Base-by-base conservation (phyloP, 2,113 vertebrate genomes). In the Percopsis transmontana region DNA sequence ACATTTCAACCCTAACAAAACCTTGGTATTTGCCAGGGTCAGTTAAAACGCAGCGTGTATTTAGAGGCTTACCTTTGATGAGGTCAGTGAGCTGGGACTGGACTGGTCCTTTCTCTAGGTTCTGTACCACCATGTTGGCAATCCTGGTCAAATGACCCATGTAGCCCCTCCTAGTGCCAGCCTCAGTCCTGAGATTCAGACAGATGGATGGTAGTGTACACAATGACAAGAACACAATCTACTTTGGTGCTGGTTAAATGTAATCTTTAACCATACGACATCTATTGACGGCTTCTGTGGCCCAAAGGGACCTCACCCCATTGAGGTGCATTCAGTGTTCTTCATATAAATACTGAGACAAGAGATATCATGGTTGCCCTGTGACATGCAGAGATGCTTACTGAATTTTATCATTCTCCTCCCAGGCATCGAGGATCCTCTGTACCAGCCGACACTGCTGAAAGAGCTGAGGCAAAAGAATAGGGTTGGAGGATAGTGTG, bases 111-210 rank as follows among this genome's bases (percentile, higher is more conserved):
- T 95, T 94, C 90, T 97, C 97, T 88, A 97, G 87, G 70, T 95
- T 97, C 84, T 96, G 96, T 12, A 95, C 96, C 40, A 99, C 95
- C 0, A 94, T 93, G 33, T 99, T 99, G 88, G 97, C 95, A 12
- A 99, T 97, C 61, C 96, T 90, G 0, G 97, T 98, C 47, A 99
- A 92, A 85, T 99, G 97, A 42, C 97, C 97, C 97, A 99, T 99
- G 74, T 99, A 95, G 33, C 97, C 97, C 45, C 94, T 91, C 76
- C 97, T 93, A 88, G 93, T 93, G 3, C 96, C 97, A 0, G 96
- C 96, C 21, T 95, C 94, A 13, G 93, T 82, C 93, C 97, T 99
- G 81, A 58, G 19, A 62, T 27, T 62, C n/a, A n/a, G 42, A 81
- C 40, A 67, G 21, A 0, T 4, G 62, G 27, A 15, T 15, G n/a